Conservation (phyloP, 2,113 vertebrate genomes). For the Agapornis roseicollis region DNA sequence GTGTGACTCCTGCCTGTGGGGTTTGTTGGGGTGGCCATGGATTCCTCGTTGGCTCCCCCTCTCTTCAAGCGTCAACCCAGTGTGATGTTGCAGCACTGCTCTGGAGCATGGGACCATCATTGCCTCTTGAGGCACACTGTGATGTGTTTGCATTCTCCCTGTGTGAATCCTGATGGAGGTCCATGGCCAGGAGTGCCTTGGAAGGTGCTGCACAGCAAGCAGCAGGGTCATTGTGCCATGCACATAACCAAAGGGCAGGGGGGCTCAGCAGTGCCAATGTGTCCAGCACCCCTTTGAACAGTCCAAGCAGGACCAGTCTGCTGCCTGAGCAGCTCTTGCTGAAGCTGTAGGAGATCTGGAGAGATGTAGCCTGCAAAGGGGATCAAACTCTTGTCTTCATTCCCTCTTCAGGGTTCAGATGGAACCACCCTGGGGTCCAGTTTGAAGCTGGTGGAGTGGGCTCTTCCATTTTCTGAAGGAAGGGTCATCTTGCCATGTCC, state of each 20-base stretch:
- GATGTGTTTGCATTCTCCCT: rapidly evolving
- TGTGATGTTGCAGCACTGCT: rapidly evolving
- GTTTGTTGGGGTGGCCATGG: not conserved
- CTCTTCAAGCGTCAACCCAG: rapidly evolving
- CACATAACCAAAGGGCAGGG: not conserved
- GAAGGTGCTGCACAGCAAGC: not conserved
- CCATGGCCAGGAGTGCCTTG: not conserved
- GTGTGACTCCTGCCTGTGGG: rapidly evolving
- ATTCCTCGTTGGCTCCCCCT: not conserved
- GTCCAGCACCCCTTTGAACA: not conserved
- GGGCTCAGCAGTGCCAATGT: rapidly evolving
- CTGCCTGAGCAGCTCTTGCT: not conserved
- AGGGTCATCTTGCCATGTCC: not conserved
- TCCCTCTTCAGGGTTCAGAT: not conserved
- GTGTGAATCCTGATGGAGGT: not conserved
- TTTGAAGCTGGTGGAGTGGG: not conserved
- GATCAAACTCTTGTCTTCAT: not conserved
- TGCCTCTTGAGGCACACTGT: rapidly evolving
- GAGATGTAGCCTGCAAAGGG: not conserved
- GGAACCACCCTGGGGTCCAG: not conserved
- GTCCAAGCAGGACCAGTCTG: not conserved
- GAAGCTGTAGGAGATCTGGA: not conserved
- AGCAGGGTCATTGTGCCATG: not conserved
- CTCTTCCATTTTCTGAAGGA: not conserved
- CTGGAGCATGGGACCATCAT: not conserved